A percentile compares a stretch with the other conserved stretches of the same genome.
phyloP scores from a whole-genome alignment of 2,888 invertebrate species.

The Volucella inflata region DNA sequence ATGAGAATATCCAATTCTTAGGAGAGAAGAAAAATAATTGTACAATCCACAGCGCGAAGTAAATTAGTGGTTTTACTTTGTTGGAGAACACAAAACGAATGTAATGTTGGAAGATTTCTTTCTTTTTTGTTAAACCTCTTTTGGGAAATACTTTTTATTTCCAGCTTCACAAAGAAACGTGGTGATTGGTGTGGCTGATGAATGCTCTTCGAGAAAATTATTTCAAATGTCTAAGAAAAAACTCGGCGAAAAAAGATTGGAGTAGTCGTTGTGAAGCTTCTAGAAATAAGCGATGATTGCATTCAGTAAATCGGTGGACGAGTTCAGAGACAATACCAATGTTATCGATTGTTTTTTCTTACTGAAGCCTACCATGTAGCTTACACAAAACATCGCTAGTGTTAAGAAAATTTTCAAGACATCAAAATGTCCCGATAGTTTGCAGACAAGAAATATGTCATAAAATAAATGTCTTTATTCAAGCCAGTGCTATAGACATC shows the following conservation, averaged over 20 bases:
- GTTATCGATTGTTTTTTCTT: slow-evolving; percentile 1
- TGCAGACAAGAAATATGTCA: no score
- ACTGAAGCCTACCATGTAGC: no score
- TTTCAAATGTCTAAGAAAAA: slow-evolving; percentile 68
- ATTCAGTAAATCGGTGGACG: slow-evolving; percentile 32
- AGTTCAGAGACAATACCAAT: slow-evolving; percentile 12
- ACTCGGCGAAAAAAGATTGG: slow-evolving; percentile 68
- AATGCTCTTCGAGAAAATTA: slow-evolving; percentile 61
- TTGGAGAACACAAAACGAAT: slow-evolving; percentile 31
- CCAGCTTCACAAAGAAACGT: slow-evolving; percentile 77
- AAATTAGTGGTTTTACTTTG: slow-evolving; percentile 1
- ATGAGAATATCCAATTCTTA: neutral
- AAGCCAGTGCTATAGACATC: no score
- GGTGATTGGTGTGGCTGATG: slow-evolving; percentile 55
- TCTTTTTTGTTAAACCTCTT: slow-evolving; percentile 6
- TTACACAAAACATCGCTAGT: no score
- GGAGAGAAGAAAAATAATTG: slow-evolving; percentile 4
- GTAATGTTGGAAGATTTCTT: slow-evolving; percentile 30
- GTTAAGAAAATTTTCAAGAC: no score
- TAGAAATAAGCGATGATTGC: slow-evolving; percentile 70
- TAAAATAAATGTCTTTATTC: no score
- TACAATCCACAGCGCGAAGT: slow-evolving; percentile 15
- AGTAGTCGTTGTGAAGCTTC: slow-evolving; percentile 76
- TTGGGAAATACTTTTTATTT: slow-evolving; percentile 70
- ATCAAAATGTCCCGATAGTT: no score